phyloP scores from a whole-genome alignment of 2,888 invertebrate species.

The Xanthostigma xanthostigma region DNA sequence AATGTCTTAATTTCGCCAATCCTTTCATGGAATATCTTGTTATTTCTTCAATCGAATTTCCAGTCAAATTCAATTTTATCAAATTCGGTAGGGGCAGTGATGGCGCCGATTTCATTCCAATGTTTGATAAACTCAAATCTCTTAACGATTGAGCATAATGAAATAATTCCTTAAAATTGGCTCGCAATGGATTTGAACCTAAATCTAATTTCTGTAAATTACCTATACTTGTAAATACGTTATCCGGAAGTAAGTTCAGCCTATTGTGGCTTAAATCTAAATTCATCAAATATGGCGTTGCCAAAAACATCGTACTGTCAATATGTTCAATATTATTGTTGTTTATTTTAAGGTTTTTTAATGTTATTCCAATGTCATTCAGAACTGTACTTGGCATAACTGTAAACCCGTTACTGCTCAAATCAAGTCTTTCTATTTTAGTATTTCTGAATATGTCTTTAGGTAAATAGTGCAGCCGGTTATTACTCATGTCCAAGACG shows the following conservation, averaged over 20 bases:
- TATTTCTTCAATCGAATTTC: conserved; percentile 57
- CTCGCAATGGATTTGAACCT: conserved; percentile 64
- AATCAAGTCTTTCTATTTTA: conserved; percentile 61
- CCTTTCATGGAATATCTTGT: conserved; percentile 55
- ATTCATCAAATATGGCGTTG: conserved; percentile 61
- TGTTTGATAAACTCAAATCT: conserved; percentile 58
- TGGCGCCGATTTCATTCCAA: conserved; percentile 63
- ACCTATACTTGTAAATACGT: conserved; percentile 70
- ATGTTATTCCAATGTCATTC: conserved; percentile 62
- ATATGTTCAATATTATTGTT: conserved; percentile 72
- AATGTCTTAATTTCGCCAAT: conserved; percentile 51
- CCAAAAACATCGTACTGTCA: conserved; percentile 75
- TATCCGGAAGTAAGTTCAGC: conserved; percentile 72
- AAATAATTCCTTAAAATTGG: conserved; percentile 76
- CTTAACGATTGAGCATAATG: conserved; percentile 72
- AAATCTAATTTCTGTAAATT: conserved; percentile 66
- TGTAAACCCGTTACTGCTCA: conserved; percentile 62
- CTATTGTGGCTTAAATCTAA: conserved; percentile 68
- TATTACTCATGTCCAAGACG: conserved; percentile 55
- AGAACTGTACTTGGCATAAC: conserved; percentile 67
- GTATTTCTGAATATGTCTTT: conserved; percentile 69
- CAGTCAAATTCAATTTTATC: conserved; percentile 63
- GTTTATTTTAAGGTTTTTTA: conserved; percentile 63
- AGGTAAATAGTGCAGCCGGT: conserved; percentile 56
- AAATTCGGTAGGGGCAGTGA: conserved; percentile 62